Percentiles rank a stretch among this genome's conserved stretches.
Evolutionary conservation across 1,140 invertebrate genomes (phyloP).

Genomic region (Musca vetustissima): DNA sequence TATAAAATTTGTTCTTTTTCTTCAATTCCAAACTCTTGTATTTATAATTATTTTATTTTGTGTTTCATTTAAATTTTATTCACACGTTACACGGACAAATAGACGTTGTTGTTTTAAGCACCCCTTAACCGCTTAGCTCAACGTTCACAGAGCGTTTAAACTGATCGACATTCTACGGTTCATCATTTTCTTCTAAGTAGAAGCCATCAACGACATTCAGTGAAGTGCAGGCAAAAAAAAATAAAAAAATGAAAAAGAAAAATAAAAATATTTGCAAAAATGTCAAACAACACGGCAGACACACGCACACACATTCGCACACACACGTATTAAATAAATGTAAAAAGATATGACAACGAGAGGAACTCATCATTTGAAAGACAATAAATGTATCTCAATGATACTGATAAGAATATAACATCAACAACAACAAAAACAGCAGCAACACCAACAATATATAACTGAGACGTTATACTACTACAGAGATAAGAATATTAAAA

Average conservation of each 20-base stretch:
- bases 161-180: neutral
- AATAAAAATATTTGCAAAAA: neutral
- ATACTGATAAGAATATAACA: slow-evolving; percentile 16
- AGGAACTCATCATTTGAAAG: slow-evolving; percentile 9
- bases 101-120: neutral
- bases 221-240: neutral
- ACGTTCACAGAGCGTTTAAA: slow-evolving; percentile 5
- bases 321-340: neutral
- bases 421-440: neutral
- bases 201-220: slow-evolving; percentile 4
- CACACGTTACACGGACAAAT: no score
- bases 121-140: slow-evolving; percentile 7
- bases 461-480: no score
- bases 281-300: neutral
- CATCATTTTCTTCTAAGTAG: slow-evolving; percentile 12
- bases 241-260: neutral
- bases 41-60: neutral
- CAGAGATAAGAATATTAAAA: no score
- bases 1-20: neutral
- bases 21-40: neutral
- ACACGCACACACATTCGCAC: neutral
- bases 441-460: no score
- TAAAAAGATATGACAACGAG: slow-evolving; percentile 2
- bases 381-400: slow-evolving; percentile 20
- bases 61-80: neutral